Percentiles rank a stretch among this genome's conserved stretches.
Evolutionary conservation across 2,888 invertebrate genomes (phyloP).

Genomic region (Epirrita christyi): DNA sequence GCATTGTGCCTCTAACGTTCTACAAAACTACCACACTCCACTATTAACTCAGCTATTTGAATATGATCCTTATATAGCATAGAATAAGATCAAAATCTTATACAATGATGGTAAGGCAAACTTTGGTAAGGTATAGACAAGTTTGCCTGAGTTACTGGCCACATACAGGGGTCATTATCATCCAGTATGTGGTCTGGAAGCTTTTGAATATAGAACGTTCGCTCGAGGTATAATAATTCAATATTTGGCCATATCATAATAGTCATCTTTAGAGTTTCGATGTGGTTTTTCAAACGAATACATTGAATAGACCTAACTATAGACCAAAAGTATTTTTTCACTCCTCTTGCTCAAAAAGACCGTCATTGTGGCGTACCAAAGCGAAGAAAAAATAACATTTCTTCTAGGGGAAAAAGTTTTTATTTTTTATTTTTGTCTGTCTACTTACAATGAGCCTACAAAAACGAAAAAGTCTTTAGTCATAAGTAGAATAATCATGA

Average conservation of each 20-base stretch:
- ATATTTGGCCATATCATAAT: constrained; percentile 55
- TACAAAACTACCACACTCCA: constrained; percentile 46
- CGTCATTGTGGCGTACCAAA: no score
- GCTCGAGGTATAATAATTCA: constrained; percentile 64
- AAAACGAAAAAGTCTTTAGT: no score
- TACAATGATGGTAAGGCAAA: constrained; percentile 18
- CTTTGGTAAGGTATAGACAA: constrained; percentile 56
- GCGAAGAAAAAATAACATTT: no score
- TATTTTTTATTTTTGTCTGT: no score
- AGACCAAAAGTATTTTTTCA: no score
- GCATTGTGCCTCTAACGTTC: constrained; percentile 75
- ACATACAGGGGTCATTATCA: constrained; percentile 70
- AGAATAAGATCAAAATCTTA: constrained; percentile 24
- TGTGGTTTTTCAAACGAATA: constrained; percentile 11
- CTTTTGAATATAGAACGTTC: constrained; percentile 64
- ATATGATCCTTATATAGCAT: constrained; percentile 39
- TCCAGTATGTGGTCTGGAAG: constrained; percentile 63
- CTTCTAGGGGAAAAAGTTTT: no score
- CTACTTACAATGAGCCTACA: no score
- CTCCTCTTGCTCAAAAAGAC: no score
- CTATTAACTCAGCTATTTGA: constrained; percentile 19
- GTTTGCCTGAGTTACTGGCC: constrained; percentile 75
- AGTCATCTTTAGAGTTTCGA: constrained; percentile 41
- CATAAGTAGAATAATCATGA: no score
- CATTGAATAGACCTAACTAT: no score